Conservation (phyloP, 2,113 vertebrate genomes). For the Podarcis raffonei region DNA sequence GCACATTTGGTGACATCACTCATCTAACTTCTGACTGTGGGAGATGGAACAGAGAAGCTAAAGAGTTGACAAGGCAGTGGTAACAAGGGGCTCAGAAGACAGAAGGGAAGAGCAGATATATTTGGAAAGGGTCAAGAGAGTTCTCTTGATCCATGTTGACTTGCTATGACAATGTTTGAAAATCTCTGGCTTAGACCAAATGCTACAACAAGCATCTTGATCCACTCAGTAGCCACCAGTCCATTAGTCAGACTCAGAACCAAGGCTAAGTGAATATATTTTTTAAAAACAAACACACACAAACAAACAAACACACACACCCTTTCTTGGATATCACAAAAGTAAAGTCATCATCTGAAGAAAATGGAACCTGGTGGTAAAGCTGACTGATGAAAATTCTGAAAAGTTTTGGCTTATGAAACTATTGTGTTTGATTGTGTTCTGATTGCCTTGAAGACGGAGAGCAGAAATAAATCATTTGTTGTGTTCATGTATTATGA, state of each 20-base stretch:
- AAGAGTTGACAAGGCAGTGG: background rate
- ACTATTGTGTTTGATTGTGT: slow-evolving; percentile 2
- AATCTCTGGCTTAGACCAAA: background rate
- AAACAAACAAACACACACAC: too few species aligned
- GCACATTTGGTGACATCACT: background rate
- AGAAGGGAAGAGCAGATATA: background rate
- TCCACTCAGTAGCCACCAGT: background rate
- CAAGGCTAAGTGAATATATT: slow-evolving; percentile 5
- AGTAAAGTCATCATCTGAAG: background rate
- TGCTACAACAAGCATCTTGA: background rate
- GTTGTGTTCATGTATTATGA: background rate
- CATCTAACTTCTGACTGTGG: background rate
- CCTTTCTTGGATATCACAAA: too few species aligned
- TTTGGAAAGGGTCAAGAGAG: background rate
- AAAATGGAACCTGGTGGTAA: background rate
- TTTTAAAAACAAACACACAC: background rate
- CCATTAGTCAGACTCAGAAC: slow-evolving; percentile 7
- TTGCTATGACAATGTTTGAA: background rate
- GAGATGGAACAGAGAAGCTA: background rate
- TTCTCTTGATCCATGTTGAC: background rate
- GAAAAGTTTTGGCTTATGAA: slow-evolving; percentile 16
- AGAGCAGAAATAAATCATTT: slow-evolving; percentile 21
- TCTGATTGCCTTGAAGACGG: slow-evolving; percentile 9
- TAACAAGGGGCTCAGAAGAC: background rate
- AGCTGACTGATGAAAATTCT: slow-evolving; percentile 17